A percentile compares a stretch with the other conserved stretches of the same genome.
phyloP scores from a whole-genome alignment of 2,888 invertebrate species.

The Drosophila setosimentum region DNA sequence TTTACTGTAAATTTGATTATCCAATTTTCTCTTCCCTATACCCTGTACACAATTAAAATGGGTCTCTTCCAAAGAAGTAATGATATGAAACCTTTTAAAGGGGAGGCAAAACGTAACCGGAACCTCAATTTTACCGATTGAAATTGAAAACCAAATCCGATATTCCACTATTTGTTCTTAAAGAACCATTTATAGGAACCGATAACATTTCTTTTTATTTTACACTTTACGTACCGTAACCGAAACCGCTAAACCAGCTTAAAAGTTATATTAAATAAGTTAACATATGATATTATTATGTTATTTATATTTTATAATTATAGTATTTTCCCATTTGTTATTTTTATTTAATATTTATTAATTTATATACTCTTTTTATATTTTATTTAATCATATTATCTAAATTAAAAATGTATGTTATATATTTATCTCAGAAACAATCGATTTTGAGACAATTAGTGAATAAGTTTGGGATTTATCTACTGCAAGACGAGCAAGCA shows the following conservation, averaged over 20 bases:
- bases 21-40: conserved; percentile 32
- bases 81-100: background rate
- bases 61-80: background rate
- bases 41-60: conserved; percentile 13
- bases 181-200: no score
- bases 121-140: background rate
- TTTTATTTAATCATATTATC: background rate
- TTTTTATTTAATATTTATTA: no score
- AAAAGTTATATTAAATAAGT: no score
- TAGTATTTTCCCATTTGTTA: background rate
- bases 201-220: no score
- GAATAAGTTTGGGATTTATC: background rate
- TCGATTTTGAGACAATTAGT: background rate
- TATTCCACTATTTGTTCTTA: background rate
- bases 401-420: background rate
- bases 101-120: background rate
- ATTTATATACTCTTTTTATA: background rate
- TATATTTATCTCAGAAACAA: background rate
- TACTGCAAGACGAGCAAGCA: background rate
- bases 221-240: no score
- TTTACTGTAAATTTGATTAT: conserved; percentile 46
- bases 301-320: background rate
- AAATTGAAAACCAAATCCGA: background rate
- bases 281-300: background rate
- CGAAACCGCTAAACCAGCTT: no score